phyloP scores from a whole-genome alignment of 2,797 vertebrate species.

The Scarus forsteni region DNA sequence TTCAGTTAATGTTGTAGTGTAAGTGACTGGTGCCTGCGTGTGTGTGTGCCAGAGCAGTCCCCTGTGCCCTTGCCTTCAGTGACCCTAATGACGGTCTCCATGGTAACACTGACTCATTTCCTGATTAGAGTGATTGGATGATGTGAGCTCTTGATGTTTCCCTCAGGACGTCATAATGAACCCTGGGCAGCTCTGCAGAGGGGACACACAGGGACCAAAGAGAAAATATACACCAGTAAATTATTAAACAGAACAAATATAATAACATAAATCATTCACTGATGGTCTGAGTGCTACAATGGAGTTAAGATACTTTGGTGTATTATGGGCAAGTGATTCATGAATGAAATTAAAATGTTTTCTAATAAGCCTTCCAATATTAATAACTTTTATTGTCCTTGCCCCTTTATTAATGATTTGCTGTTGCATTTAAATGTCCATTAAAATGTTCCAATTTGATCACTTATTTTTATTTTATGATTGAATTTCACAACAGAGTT shows the following conservation, averaged over 20 bases:
- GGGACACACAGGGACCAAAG: conserved; percentile 2
- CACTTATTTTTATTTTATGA: no score
- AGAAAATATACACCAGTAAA: conserved; percentile 18
- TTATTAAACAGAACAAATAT: conserved; percentile 6
- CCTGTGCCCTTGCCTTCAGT: conserved; percentile 19
- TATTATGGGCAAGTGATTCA: neutral
- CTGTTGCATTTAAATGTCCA: no score
- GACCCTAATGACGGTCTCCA: conserved; percentile 50
- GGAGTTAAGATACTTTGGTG: neutral
- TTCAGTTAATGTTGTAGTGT: neutral
- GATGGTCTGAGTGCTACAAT: neutral
- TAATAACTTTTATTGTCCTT: no score
- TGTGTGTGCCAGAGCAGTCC: neutral
- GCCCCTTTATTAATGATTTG: no score
- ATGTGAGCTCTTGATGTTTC: conserved; percentile 45
- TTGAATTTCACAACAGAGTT: no score
- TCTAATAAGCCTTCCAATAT: neutral
- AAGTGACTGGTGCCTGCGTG: neutral
- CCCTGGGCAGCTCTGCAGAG: conserved; percentile 48
- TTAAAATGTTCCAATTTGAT: no score
- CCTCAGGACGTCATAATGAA: conserved; percentile 64
- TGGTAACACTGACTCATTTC: conserved; percentile 66
- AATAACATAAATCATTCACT: conserved; percentile 9
- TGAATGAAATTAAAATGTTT: no score
- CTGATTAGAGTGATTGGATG: conserved; percentile 53